Evolutionary conservation across 2,888 invertebrate species (phyloP), one percentile per base, ranked within the genome.

Genomic region (Megalurothrips usitatus): DNA sequence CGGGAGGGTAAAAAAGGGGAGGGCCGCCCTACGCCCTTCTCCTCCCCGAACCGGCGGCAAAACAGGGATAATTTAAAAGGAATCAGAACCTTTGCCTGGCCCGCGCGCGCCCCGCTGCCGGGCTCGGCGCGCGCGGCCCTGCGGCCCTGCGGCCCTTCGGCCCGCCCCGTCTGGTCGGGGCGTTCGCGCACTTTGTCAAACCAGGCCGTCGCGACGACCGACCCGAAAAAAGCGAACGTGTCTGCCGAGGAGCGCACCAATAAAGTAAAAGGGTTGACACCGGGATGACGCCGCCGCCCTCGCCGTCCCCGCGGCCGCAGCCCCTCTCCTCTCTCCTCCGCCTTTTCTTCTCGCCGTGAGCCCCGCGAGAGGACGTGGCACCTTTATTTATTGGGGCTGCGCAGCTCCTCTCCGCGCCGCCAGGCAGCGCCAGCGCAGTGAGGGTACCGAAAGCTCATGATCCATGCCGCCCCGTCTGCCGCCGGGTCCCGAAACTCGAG

Each of bases 41-140:
- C 68, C 23, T 26, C 23, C n/a, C 68, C 23, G 12, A 12, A 12
- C 12, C 68, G 26, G 68, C 68, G 68, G 23, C 68, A 75, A 75
- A 75, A 75, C 68, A 75, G 68, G 68, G 68, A 75, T 75, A 75
- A 75, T 75, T 75, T 75, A 75, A 75, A 75, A 75, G 68, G 68
- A 75, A 75, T 75, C 68, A 75, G 68, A 75, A 75, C 68, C 68
- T 75, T 75, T 23, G 68, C 68, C 68, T 26, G 8, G 63, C 49
- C 49, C 6, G 17, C n/a, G n/a, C n/a, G 52, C 52, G 14, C 17
- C 17, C 68, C 68, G 63, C 63, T 19, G 23, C 63, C 63, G 68
- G 23, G 68, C 68, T 19, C 68, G 8, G 63, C 49, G 10, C 6
- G 17, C n/a, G n/a, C n/a, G 52, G 14, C 17, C 17, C 68, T 23